Conservation (phyloP, 2,113 vertebrate genomes). For the Lasiurus cinereus region DNA sequence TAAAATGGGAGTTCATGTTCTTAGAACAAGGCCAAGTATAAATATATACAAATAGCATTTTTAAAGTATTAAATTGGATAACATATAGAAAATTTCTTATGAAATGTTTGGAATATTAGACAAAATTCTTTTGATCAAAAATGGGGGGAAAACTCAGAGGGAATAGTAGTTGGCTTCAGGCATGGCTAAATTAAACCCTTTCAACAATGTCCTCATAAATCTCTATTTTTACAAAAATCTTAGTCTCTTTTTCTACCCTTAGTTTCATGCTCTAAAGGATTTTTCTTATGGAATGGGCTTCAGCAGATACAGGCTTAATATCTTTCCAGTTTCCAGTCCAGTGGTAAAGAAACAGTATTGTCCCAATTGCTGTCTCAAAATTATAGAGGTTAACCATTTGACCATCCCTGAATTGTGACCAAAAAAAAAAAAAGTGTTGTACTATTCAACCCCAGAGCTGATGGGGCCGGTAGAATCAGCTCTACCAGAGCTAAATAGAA, state of each 20-base stretch:
- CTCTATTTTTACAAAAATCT: background rate
- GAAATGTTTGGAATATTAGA: background rate
- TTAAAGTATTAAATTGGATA: background rate
- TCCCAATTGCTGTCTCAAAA: background rate
- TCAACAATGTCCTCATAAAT: background rate
- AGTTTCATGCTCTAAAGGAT: background rate
- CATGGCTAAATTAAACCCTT: background rate
- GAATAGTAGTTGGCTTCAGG: background rate
- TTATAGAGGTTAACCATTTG: background rate
- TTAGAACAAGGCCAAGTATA: background rate
- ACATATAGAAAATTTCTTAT: background rate
- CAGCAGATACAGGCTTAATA: background rate
- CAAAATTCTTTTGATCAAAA: slow-evolving; percentile 18
- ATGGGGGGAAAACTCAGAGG: accelerated
- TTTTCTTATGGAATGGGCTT: background rate
- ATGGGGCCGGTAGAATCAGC: background rate
- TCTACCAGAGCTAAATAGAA: background rate
- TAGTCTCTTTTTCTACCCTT: background rate
- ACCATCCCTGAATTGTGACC: slow-evolving; percentile 6
- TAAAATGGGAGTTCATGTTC: background rate
- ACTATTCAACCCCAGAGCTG: background rate
- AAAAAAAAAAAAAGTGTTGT: background rate
- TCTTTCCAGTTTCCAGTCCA: background rate
- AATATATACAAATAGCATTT: background rate
- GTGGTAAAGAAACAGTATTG: background rate